These are phyloP conservation scores for Dreissena rostriformis DNA, from an alignment of 1,140 invertebrate genomes.

Conservation along the genomic window DNA sequence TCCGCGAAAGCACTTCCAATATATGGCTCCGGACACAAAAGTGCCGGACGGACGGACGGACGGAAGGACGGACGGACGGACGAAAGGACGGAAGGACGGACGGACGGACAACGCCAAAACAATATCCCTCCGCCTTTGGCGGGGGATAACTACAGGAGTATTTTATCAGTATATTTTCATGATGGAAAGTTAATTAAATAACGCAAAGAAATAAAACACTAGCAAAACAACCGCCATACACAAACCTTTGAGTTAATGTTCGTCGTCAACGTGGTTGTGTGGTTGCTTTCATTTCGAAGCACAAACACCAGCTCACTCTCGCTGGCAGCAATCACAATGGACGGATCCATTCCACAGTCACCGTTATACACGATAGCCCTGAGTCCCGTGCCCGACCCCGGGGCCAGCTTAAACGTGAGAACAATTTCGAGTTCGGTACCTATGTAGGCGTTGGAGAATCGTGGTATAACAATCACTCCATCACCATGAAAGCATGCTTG, in stretches of 20 bases:
- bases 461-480: constrained; percentile 40
- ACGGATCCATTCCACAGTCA: constrained; percentile 41
- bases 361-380: constrained; percentile 52
- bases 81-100: too few relatives aligned
- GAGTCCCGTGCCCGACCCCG: not conserved
- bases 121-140: too few relatives aligned
- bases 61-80: too few relatives aligned
- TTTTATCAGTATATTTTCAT: too few relatives aligned
- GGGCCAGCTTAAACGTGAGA: constrained; percentile 6
- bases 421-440: constrained; percentile 8
- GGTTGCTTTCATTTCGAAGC: constrained; percentile 36
- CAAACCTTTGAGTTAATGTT: constrained; percentile 9
- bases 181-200: too few relatives aligned
- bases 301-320: not conserved
- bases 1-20: too few relatives aligned
- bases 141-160: too few relatives aligned
- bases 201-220: too few relatives aligned
- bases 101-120: too few relatives aligned
- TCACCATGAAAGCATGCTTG: constrained; percentile 40
- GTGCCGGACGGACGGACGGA: too few relatives aligned
- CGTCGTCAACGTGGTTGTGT: not conserved
- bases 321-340: constrained; percentile 23
- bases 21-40: too few relatives aligned
- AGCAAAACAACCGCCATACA: not conserved
- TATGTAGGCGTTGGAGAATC: constrained; percentile 40